A percentile compares a stretch with the other conserved stretches of the same genome.
phyloP scores from a whole-genome alignment of 2,888 invertebrate species.

The Melinaea menophilus region DNA sequence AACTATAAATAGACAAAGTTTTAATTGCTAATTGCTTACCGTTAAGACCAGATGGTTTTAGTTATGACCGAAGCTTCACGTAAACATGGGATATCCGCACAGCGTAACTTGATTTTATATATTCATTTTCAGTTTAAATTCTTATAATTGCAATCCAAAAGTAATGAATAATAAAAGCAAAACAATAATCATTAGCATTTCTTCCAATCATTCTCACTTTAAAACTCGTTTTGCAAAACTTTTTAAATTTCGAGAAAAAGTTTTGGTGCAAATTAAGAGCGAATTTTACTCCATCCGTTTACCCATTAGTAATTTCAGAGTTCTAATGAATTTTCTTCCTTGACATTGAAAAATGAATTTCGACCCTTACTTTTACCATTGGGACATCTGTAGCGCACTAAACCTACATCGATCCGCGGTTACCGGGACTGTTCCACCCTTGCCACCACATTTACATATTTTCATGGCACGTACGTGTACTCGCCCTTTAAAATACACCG shows the following conservation, averaged over 20 bases:
- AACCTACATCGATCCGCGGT: slow-evolving; percentile 51
- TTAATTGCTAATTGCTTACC: too few species aligned
- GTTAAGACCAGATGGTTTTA: too few species aligned
- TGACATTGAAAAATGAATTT: slow-evolving; percentile 77
- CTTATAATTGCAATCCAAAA: slow-evolving; percentile 20
- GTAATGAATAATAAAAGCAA: slow-evolving; percentile 41
- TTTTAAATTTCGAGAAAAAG: slow-evolving; percentile 69
- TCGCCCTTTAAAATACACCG: neutral
- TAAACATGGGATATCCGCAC: neutral
- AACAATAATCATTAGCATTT: slow-evolving; percentile 71
- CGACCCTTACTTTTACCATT: slow-evolving; percentile 58
- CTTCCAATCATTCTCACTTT: slow-evolving; percentile 68
- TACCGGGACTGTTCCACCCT: slow-evolving; percentile 40
- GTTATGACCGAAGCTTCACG: neutral
- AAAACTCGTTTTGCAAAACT: slow-evolving; percentile 70
- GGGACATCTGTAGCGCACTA: slow-evolving; percentile 54
- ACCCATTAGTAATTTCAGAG: slow-evolving; percentile 77
- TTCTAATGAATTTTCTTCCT: slow-evolving; percentile 77
- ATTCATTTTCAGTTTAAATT: slow-evolving; percentile 2
- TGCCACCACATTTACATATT: slow-evolving; percentile 37
- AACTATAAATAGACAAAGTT: neutral
- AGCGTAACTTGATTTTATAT: neutral
- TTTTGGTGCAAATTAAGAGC: slow-evolving; percentile 76
- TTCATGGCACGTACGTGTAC: slow-evolving; percentile 18
- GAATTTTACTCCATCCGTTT: slow-evolving; percentile 75